These are phyloP conservation scores for Piaya cayana DNA, from an alignment of 2,113 vertebrate genomes.

Conservation along the genomic window DNA sequence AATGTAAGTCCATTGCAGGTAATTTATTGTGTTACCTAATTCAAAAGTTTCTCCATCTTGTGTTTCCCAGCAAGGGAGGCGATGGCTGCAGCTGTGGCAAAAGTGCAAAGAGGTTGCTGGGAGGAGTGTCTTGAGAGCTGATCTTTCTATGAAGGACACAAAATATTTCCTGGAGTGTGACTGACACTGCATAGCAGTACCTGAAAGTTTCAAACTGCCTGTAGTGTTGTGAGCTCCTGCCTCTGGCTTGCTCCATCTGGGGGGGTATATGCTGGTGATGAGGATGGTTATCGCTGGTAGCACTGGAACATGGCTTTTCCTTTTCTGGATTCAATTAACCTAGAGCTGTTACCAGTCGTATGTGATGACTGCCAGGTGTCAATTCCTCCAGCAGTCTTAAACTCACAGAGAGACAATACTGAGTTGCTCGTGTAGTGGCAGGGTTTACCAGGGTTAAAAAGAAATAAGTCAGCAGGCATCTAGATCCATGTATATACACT, in stretches of 20 bases:
- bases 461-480: not conserved
- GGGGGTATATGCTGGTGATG: not conserved
- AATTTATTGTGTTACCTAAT: not conserved
- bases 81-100: not conserved
- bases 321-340: not conserved
- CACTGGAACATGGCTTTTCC: not conserved
- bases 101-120: not conserved
- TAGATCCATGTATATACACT: not conserved
- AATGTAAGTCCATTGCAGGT: not conserved
- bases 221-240: not conserved
- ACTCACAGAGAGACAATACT: not conserved
- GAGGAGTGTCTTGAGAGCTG: not conserved
- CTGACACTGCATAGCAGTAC: not conserved
- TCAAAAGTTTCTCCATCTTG: not conserved
- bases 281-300: not conserved
- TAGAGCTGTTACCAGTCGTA: not conserved
- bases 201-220: not conserved
- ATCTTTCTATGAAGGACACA: not conserved
- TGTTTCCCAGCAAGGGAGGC: not conserved
- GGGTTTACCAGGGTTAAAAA: not conserved
- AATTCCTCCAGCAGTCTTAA: not conserved
- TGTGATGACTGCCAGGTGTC: not conserved
- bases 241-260: not conserved
- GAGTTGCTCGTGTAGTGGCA: not conserved
- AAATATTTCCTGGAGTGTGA: not conserved